Evolutionary conservation across 2,797 vertebrate genomes (phyloP).

Genomic region (Thaleichthys pacificus): DNA sequence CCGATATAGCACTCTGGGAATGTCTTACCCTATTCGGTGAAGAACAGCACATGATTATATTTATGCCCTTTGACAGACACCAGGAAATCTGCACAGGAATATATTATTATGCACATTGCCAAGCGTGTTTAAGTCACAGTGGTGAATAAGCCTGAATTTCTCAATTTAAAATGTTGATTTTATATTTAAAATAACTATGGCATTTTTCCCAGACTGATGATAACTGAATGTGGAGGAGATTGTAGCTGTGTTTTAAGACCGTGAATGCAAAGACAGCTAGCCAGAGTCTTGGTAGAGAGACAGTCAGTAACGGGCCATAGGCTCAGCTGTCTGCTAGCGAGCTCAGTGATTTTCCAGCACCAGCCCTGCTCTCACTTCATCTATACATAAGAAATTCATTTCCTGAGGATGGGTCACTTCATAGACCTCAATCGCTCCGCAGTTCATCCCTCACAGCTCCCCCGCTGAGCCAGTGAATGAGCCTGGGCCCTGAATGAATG

Average conservation of each 20-base stretch:
- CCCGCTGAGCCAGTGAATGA: conserved; percentile 47
- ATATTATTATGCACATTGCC: not conserved
- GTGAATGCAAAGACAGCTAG: not conserved
- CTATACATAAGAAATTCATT: conserved; percentile 2
- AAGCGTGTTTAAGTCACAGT: too few species aligned
- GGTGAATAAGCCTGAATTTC: too few species aligned
- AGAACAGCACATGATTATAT: conserved; percentile 6
- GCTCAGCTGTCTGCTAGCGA: not conserved
- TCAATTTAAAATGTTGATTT: too few species aligned
- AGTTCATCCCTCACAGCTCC: conserved; percentile 25
- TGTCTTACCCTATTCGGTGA: conserved; percentile 30
- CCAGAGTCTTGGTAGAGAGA: not conserved
- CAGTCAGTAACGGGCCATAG: too few species aligned
- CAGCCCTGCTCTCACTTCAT: not conserved
- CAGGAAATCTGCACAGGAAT: not conserved
- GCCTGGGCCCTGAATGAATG: conserved; percentile 52
- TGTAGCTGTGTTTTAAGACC: not conserved
- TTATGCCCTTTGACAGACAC: too few species aligned
- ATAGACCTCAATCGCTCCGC: conserved; percentile 22
- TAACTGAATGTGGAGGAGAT: too few species aligned
- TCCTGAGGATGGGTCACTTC: not conserved
- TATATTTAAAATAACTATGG: too few species aligned
- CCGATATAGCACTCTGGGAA: not conserved
- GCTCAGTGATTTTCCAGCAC: not conserved
- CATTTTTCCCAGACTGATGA: too few species aligned